Conservation (phyloP, 2,888 invertebrate genomes). For the Sinotaia quadrata region DNA sequence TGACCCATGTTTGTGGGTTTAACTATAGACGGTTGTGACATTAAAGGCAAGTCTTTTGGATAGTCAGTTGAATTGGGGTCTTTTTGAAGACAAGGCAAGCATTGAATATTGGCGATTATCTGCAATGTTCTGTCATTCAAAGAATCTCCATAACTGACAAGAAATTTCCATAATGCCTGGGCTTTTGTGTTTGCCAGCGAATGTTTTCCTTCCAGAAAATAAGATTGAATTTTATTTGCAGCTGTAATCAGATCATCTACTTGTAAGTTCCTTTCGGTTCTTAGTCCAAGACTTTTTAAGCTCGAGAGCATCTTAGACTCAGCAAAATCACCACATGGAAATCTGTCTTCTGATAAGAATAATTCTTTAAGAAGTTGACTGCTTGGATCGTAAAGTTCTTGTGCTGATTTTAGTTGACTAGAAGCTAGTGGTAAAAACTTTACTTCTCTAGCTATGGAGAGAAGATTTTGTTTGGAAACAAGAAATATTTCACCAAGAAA, state of each 20-base stretch:
- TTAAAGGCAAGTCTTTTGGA: conserved; percentile 35
- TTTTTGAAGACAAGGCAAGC: conserved; percentile 25
- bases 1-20: conserved; percentile 38
- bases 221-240: conserved; percentile 28
- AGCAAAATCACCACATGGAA: conserved; percentile 43
- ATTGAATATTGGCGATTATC: neutral
- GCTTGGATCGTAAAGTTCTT: conserved; percentile 47
- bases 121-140: neutral
- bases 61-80: conserved; percentile 28
- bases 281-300: conserved; percentile 49
- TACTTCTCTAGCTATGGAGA: conserved; percentile 8
- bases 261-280: conserved; percentile 41
- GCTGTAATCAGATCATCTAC: conserved; percentile 41
- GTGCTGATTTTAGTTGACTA: conserved; percentile 24
- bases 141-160: neutral
- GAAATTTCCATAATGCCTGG: neutral
- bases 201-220: neutral
- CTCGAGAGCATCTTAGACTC: conserved; percentile 39
- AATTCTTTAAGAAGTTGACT: conserved; percentile 39
- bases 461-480: neutral
- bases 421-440: conserved; percentile 12
- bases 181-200: neutral
- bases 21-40: conserved; percentile 21
- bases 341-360: conserved; percentile 47
- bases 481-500: conserved; percentile 15